Percentiles rank a stretch among this genome's conserved stretches.
Conservation (phyloP, 2,888 invertebrate genomes). For the Hedya salicella region DNA sequence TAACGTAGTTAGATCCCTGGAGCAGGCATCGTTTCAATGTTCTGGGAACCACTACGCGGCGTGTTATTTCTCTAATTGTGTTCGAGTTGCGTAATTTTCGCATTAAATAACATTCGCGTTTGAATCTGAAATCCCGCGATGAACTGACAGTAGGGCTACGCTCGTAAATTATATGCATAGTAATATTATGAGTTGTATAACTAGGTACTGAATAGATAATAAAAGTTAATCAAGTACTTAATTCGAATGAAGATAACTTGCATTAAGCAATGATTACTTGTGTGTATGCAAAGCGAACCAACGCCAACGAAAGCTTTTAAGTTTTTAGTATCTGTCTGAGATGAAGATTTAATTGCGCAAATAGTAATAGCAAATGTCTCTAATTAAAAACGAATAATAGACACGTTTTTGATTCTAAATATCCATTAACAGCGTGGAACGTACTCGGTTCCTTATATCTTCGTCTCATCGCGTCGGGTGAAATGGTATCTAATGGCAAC, state of each 20-base stretch:
- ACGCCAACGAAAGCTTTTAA: constrained; percentile 2
- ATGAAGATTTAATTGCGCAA: too few species aligned
- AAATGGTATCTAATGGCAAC: constrained; percentile 39
- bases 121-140: constrained; percentile 49
- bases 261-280: background rate
- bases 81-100: constrained; percentile 46
- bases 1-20: background rate
- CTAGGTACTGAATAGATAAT: constrained; percentile 6
- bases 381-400: too few species aligned
- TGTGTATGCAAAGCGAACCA: background rate
- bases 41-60: constrained; percentile 23
- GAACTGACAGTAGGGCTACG: constrained; percentile 45
- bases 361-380: too few species aligned
- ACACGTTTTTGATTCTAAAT: background rate
- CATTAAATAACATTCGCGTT: constrained; percentile 36
- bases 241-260: background rate
- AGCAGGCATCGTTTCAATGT: constrained; percentile 18
- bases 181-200: background rate
- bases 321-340: background rate
- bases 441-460: background rate
- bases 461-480: constrained; percentile 7
- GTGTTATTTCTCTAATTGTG: constrained; percentile 48
- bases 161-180: background rate
- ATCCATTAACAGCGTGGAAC: background rate
- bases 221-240: background rate